Conservation (phyloP, 2,113 vertebrate species). For the Dinomys branickii region DNA sequence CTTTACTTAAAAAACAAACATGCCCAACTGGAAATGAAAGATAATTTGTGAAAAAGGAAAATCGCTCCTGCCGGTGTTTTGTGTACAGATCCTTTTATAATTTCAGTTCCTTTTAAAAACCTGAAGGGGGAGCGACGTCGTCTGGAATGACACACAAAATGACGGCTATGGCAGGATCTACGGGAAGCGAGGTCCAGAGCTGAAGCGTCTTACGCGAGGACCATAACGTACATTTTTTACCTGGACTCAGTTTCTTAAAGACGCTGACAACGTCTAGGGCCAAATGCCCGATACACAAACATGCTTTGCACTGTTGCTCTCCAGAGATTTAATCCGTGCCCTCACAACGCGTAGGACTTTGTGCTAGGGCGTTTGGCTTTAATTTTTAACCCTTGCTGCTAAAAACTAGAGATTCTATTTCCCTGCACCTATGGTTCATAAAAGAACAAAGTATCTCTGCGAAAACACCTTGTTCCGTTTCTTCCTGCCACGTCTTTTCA, state of each 20-base stretch:
- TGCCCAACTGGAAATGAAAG: not conserved
- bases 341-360: not conserved
- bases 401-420: not conserved
- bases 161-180: not conserved
- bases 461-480: not conserved
- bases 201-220: too few relatives aligned
- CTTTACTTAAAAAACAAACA: not conserved
- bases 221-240: not conserved
- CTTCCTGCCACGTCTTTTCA: not conserved
- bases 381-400: not conserved
- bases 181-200: not conserved
- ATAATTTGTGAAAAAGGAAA: not conserved
- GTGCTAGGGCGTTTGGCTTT: not conserved
- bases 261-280: not conserved
- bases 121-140: not conserved
- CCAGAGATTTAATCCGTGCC: accelerated
- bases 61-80: not conserved
- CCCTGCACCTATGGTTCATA: not conserved
- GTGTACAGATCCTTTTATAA: not conserved
- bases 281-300: not conserved
- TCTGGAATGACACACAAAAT: not conserved
- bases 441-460: not conserved
- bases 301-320: not conserved
- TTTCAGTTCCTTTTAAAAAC: not conserved
- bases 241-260: not conserved